phyloP scores from a whole-genome alignment of 2,888 invertebrate species.

The Leptopterna dolabrata region DNA sequence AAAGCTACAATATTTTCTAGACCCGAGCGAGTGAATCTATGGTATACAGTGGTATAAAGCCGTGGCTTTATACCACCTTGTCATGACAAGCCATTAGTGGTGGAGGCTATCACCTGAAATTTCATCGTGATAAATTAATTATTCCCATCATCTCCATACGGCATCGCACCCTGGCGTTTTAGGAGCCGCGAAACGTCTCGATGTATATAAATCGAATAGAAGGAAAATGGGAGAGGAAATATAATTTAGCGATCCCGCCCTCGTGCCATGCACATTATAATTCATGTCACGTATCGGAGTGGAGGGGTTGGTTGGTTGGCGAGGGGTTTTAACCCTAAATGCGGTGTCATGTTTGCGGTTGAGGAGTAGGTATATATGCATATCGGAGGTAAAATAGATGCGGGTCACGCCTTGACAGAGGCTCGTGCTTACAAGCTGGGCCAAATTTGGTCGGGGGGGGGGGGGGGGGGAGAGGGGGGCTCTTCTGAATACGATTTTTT shows the following conservation, averaged over 20 bases:
- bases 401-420: neutral
- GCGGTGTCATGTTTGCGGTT: constrained; percentile 11
- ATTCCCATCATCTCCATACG: neutral
- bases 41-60: no score
- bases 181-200: neutral
- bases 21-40: no score
- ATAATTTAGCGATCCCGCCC: constrained; percentile 1
- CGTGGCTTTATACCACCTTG: no score
- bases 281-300: neutral
- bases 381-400: constrained; percentile 5
- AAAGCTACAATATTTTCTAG: no score
- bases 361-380: constrained; percentile 3
- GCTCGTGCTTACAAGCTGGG: neutral
- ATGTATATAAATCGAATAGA: neutral
- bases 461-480: no score
- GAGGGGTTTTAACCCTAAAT: neutral
- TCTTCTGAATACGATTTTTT: no score
- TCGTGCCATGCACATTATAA: neutral
- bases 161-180: neutral
- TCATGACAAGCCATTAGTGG: no score
- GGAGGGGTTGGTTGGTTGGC: neutral
- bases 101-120: neutral
- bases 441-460: no score
- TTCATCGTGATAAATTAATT: neutral
- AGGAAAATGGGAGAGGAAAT: neutral